Base-by-base conservation (phyloP, 2,888 invertebrate genomes). In the Agrilus biguttatus region DNA sequence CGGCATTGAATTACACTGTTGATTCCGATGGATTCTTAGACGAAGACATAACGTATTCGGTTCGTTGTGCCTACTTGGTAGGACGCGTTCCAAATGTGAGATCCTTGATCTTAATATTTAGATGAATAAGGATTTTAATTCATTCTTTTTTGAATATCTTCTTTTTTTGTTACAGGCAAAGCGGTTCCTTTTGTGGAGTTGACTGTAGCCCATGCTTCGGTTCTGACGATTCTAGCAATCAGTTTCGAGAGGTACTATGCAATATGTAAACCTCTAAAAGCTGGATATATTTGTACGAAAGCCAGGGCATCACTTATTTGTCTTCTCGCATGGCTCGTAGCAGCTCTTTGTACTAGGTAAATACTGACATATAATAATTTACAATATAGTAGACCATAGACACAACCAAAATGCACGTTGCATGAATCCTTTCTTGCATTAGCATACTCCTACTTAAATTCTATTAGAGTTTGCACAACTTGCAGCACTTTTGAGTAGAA, bases 171-270 rank as follows among this genome's bases (percentile, higher is more conserved):
- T 72, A 34, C 74, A 92, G 93, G 92, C 71, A 85, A 90, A 63
- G 82, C 88, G 17, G 89, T 92, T 5, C 91, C 92, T 1, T 91
- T 91, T 62, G 82, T 92, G 47, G 92, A 93, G 68, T 69, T 91
- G 60, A 86, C 89, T 1, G 89, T 92, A 17, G 89, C 90, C 3
- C 90, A 91, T 63, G 89, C 91, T 21, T 91, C 91, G 33, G 90
- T 91, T 3, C 72, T 93, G 42, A 93, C 92, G 33, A 92, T 93
- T 57, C 68, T 93, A 57, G 92, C 91, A 45, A 93, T 93, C 65
- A 89, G 89, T 60, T 88, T 92, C 65, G 92, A 93, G 66, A 75
- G 86, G 44, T 78, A 76, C 62, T 75, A 76, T 63, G 92, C 92
- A 50, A 91, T 93, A 61, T 92, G 92, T 65, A 85, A 90, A 61